phyloP scores from a whole-genome alignment of 2,888 invertebrate species.

The Volucella inanis region DNA sequence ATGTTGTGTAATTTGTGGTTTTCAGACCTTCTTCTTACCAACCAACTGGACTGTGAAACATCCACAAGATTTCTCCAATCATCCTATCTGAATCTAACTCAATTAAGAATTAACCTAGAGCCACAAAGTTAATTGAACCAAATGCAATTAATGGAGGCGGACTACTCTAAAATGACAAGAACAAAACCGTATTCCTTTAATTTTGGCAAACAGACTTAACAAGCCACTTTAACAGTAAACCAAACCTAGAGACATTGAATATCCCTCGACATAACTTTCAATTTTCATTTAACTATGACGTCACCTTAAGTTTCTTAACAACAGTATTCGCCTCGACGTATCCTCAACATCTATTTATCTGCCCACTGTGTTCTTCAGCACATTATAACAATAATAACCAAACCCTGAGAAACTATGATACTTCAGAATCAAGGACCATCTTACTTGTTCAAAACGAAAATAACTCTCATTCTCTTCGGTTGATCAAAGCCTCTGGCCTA shows the following conservation, averaged over 20 bases:
- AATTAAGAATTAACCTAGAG: no score
- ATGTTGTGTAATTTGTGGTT: no score
- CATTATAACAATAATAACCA: neutral
- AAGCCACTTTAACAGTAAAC: neutral
- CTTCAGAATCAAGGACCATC: neutral
- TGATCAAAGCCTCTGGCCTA: neutral
- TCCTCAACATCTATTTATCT: neutral
- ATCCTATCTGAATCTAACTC: no score
- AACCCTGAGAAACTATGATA: neutral
- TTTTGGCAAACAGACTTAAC: neutral
- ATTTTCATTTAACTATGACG: conserved; percentile 20
- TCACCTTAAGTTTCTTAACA: conserved; percentile 1
- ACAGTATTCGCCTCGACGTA: neutral
- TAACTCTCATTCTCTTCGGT: neutral
- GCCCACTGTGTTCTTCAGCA: conserved; percentile 5
- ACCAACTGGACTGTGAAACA: no score
- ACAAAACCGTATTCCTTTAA: no score
- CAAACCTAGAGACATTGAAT: neutral
- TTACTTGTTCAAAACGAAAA: neutral
- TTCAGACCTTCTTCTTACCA: no score
- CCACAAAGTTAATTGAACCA: no score
- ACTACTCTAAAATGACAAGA: no score
- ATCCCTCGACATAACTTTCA: neutral
- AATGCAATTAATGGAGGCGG: no score
- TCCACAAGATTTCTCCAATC: no score